A percentile compares a stretch with the other conserved stretches of the same genome.
These are phyloP conservation scores for Ornithoptera alexandrae DNA, from an alignment of 2,888 invertebrate genomes.

Conservation along the genomic window DNA sequence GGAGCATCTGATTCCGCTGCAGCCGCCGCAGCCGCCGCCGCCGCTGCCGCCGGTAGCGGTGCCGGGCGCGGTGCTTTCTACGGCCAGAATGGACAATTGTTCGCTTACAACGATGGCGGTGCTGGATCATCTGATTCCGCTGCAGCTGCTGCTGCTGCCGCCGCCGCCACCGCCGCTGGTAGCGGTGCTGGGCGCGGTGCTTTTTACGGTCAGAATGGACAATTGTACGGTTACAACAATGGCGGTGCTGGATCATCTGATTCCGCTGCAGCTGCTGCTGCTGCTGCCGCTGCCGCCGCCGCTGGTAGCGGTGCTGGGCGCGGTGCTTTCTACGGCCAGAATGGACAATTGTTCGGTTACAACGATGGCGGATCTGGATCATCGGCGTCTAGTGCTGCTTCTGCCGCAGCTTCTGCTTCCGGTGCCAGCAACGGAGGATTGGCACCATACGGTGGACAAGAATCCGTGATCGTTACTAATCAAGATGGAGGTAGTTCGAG, in stretches of 20 bases:
- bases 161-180: conserved; percentile 4
- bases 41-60: conserved; percentile 2
- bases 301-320: conserved; percentile 3
- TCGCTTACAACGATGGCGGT: neutral
- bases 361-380: conserved; percentile 3
- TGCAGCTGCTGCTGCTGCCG: conserved; percentile 17
- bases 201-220: too few species aligned
- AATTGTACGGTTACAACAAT: neutral
- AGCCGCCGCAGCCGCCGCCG: conserved; percentile 7
- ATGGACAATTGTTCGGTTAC: neutral
- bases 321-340: neutral
- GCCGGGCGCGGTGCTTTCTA: conserved; percentile 9
- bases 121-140: neutral
- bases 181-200: neutral
- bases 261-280: neutral
- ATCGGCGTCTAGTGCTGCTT: conserved; percentile 10
- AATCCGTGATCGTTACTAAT: too few species aligned
- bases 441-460: too few species aligned
- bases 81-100: neutral
- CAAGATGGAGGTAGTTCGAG: too few species aligned
- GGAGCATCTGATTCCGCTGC: conserved; percentile 20
- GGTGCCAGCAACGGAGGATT: neutral
- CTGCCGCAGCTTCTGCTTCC: neutral
- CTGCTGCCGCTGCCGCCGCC: conserved; percentile 13
- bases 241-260: conserved; percentile 4